These are phyloP conservation scores for Heliconius himera DNA, from an alignment of 1,140 invertebrate species.

Conservation along the genomic window DNA sequence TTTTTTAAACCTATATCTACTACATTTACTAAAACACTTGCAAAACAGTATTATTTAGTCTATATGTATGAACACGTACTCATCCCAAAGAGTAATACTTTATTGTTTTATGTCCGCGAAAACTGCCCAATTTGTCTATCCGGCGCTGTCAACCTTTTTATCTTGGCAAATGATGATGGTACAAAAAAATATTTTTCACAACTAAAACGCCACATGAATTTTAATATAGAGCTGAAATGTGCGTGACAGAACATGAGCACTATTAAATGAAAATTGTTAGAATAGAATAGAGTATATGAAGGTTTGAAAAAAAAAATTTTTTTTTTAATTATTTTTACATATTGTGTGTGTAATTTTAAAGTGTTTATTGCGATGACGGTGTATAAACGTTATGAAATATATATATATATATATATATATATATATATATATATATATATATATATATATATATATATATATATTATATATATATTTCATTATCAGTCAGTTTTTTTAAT, in stretches of 20 bases:
- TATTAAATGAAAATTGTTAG: neutral
- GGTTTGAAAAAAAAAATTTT: no score
- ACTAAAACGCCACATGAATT: neutral
- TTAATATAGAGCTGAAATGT: constrained; percentile 12
- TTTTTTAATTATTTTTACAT: no score
- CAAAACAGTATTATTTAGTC: neutral
- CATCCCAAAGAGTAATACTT: constrained; percentile 36
- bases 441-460: no score
- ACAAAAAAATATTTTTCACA: constrained; percentile 15
- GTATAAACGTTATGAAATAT: no score
- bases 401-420: no score
- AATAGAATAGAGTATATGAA: neutral
- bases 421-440: no score
- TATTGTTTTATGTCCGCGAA: constrained; percentile 54
- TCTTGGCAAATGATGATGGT: constrained; percentile 43
- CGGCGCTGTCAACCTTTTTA: constrained; percentile 48
- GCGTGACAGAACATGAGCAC: neutral
- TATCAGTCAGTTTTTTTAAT: no score
- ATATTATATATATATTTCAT: no score
- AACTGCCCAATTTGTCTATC: constrained; percentile 50
- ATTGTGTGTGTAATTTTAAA: no score
- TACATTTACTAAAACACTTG: neutral
- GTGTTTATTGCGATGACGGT: no score
- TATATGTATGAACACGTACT: constrained; percentile 1
- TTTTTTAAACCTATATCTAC: no score